Evolutionary conservation across 2,797 vertebrate genomes (phyloP), one percentile per base, ranked within the genome.

Genomic region (Brachymystax lenok): DNA sequence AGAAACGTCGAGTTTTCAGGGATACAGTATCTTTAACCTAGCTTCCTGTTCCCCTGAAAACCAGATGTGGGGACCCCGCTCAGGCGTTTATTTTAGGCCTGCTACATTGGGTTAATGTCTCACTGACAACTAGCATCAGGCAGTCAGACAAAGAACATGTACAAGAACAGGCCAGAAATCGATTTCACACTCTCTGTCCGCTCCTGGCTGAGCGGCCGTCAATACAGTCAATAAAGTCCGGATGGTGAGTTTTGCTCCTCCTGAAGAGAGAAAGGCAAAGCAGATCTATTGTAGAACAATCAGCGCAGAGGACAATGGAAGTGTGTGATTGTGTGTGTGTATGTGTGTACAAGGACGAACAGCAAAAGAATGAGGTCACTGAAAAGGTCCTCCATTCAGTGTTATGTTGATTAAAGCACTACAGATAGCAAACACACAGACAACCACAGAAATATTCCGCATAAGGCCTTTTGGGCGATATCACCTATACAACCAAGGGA

Each of bases 181-280:
- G 94, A 95, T 94, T 92, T 88, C 64, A 82, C 84, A 85, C 86
- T 90, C 94, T 92, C 81, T 82, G 75, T 66, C 84, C 81, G 84
- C 78, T 86, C 91, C 88, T 66, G 82, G 74, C 81, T 82, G 88
- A 91, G 87, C 56, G 86, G 85, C 90, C 85, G 82, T 92, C 92
- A 88, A 90, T 86, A 87, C 85, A 86, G 92, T 95, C 94, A 90
- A 95, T 95, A 90, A 80, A 52, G 82, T 87, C 90, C 90, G 93
- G 91, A 92, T 91, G 90, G 91, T 91, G 88, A 91, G 90, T 91
- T 93, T 89, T 91, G 88, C 89, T 91, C 77, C 83, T 88, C 76
- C 77, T 86, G 83, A 89, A 84, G 83, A 90, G 85, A 88, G 79
- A 89, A 83, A 59, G 56, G n/a, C 56, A 59, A 21, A 80, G 76